These are phyloP conservation scores for Pandemis corylana DNA, from an alignment of 2,888 invertebrate species.

Conservation along the genomic window DNA sequence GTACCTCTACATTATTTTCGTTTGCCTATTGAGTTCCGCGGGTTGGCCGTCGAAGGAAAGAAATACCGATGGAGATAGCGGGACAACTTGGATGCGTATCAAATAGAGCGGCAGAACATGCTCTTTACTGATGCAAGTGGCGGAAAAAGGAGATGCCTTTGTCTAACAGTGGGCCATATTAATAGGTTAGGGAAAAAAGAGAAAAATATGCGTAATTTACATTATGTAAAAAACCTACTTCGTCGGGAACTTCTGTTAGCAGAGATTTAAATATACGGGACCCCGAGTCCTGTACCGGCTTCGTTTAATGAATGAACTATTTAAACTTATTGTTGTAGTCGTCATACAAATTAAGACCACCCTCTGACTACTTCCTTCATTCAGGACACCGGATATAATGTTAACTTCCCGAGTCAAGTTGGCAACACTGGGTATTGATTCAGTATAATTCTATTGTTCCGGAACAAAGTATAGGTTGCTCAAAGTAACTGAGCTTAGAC, in stretches of 20 bases:
- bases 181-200: too few relatives aligned
- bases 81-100: too few relatives aligned
- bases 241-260: not conserved
- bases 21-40: too few relatives aligned
- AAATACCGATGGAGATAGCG: too few relatives aligned
- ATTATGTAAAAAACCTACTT: too few relatives aligned
- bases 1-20: too few relatives aligned
- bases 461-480: slow-evolving; percentile 5
- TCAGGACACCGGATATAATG: slow-evolving; percentile 3
- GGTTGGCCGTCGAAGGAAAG: too few relatives aligned
- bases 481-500: slow-evolving; percentile 19
- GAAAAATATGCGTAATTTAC: too few relatives aligned
- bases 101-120: too few relatives aligned
- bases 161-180: too few relatives aligned
- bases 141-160: too few relatives aligned
- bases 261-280: not conserved
- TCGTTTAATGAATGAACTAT: not conserved
- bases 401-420: slow-evolving; percentile 7
- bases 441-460: slow-evolving; percentile 18
- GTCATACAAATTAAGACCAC: not conserved
- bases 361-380: not conserved
- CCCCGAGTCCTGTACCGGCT: not conserved
- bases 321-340: not conserved
- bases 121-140: too few relatives aligned
- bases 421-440: slow-evolving; percentile 2